Conservation (phyloP, 2,797 vertebrate genomes). For the Myotis pilosus region DNA sequence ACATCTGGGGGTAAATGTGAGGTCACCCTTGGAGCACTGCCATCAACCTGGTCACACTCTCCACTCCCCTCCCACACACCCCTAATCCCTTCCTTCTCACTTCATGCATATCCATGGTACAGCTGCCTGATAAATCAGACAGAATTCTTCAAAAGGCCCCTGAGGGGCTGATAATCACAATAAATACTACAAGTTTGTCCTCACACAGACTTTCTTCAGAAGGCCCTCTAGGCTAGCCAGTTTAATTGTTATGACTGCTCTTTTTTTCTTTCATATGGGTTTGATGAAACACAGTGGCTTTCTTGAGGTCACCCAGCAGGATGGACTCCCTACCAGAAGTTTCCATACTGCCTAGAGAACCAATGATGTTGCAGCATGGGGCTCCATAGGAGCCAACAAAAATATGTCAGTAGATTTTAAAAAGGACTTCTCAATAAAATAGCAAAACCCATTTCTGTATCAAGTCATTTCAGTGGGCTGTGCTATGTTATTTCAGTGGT, state of each 20-base stretch:
- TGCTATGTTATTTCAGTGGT: background rate
- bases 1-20: constrained; percentile 65
- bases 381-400: constrained; percentile 63
- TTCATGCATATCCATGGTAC: constrained; percentile 55
- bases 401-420: constrained; percentile 71
- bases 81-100: constrained; percentile 17
- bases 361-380: constrained; percentile 56
- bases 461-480: background rate
- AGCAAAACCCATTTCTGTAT: constrained; percentile 32
- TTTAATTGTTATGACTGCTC: constrained; percentile 72
- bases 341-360: constrained; percentile 63
- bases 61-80: background rate
- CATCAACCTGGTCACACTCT: background rate
- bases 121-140: constrained; percentile 75
- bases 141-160: constrained; percentile 77
- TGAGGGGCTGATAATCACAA: constrained; percentile 75
- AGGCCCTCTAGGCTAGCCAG: constrained; percentile 55
- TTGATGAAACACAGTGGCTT: constrained; percentile 69
- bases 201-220: constrained; percentile 71
- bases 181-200: constrained; percentile 76
- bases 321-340: constrained; percentile 68
- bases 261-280: constrained; percentile 59
- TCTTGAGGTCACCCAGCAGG: constrained; percentile 72
- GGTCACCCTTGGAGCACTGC: constrained; percentile 56
- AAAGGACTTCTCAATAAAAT: constrained; percentile 73